Conservation (phyloP, 2,797 vertebrate species). For the Streptopelia turtur region DNA sequence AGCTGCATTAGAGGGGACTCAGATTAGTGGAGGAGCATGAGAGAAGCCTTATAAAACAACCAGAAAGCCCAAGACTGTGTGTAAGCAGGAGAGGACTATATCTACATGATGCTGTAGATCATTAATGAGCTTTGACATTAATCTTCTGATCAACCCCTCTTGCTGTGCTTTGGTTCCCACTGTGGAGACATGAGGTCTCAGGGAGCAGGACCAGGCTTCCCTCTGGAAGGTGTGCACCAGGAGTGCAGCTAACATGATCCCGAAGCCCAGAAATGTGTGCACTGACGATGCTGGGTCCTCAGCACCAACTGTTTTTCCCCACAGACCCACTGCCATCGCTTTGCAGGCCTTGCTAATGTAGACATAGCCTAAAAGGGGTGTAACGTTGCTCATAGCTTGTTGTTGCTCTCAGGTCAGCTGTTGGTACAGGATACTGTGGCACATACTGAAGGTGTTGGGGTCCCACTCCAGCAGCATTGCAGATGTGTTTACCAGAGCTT, state of each 20-base stretch:
- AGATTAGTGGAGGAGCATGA: not conserved
- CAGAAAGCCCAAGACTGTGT: not conserved
- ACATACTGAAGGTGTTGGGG: not conserved
- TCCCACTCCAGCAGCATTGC: not conserved
- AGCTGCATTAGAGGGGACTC: not conserved
- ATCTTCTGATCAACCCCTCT: not conserved
- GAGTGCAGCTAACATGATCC: not conserved
- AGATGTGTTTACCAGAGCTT: not conserved
- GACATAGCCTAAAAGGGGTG: not conserved
- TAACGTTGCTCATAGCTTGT: not conserved
- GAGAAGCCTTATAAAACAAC: not conserved
- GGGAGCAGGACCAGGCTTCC: not conserved
- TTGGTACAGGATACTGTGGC: not conserved
- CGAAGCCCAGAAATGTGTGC: not conserved
- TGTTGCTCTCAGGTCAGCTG: not conserved
- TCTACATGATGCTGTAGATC: not conserved
- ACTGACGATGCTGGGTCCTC: not conserved
- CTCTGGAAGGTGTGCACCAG: not conserved
- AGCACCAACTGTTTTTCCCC: not conserved
- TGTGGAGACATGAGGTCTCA: accelerated
- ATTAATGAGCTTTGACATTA: accelerated
- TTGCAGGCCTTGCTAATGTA: not conserved
- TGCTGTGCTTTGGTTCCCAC: not conserved
- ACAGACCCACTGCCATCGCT: not conserved
- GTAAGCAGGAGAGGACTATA: not conserved